These are phyloP conservation scores for Ochropleura leucogaster DNA, from an alignment of 2,888 invertebrate species.

Conservation along the genomic window DNA sequence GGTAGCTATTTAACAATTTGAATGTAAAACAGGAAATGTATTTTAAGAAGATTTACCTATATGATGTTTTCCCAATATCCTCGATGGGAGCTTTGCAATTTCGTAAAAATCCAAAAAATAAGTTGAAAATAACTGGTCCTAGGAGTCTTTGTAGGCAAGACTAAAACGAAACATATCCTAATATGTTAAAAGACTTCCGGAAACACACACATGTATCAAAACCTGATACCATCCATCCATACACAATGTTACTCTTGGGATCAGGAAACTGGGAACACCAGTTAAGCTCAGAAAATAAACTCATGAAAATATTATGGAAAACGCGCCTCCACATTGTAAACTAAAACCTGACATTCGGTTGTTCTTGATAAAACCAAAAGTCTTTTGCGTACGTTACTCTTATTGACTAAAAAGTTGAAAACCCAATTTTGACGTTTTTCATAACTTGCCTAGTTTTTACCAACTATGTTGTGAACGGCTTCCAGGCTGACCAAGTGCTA, in stretches of 20 bases:
- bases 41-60: not conserved
- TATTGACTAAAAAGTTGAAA: not conserved
- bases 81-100: not conserved
- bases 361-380: not conserved
- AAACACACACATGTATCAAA: slow-evolving; percentile 19
- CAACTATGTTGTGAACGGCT: too few relatives aligned
- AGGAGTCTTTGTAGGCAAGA: not conserved
- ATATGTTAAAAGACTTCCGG: slow-evolving; percentile 4
- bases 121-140: not conserved
- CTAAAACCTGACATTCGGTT: not conserved
- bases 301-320: not conserved
- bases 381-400: not conserved
- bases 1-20: not conserved
- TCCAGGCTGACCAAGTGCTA: too few relatives aligned
- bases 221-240: slow-evolving; percentile 15
- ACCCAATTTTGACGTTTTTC: not conserved
- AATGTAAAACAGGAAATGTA: not conserved
- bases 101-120: too few relatives aligned
- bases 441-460: too few relatives aligned
- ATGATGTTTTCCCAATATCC: not conserved
- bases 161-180: not conserved
- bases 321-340: not conserved
- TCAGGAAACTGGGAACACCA: not conserved
- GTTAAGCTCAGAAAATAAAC: not conserved
- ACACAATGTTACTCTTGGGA: slow-evolving; percentile 27